These are phyloP conservation scores for Meda fulgida DNA, from an alignment of 2,797 vertebrate genomes.

Conservation along the genomic window DNA sequence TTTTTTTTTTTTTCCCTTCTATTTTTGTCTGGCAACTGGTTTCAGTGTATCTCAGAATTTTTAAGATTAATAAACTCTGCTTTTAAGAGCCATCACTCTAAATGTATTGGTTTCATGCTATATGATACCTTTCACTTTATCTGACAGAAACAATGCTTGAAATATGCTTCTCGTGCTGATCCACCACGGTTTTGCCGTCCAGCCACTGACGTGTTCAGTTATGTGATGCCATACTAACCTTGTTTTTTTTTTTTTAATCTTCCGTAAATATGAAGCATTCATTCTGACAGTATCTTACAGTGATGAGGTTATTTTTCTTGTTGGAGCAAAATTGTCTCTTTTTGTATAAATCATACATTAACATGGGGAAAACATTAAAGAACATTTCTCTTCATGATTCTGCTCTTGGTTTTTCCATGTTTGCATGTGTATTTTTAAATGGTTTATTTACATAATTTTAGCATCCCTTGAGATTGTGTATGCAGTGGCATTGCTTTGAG, in stretches of 20 bases:
- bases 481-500: background rate
- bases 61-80: conserved; percentile 47
- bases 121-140: background rate
- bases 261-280: conserved; percentile 29
- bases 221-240: conserved; percentile 48
- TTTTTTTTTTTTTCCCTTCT: background rate
- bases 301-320: conserved; percentile 17
- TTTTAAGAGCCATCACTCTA: conserved; percentile 35
- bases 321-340: background rate
- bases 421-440: background rate
- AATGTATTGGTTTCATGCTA: background rate
- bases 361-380: conserved; percentile 27
- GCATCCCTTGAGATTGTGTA: background rate
- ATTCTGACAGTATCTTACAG: background rate
- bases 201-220: conserved; percentile 44
- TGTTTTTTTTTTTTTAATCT: conserved; percentile 14
- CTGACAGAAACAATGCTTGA: background rate
- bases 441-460: background rate
- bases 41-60: conserved; percentile 78
- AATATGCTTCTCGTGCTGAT: conserved; percentile 29
- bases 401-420: background rate
- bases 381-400: background rate
- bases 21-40: conserved; percentile 77
- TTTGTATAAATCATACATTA: conserved; percentile 43
- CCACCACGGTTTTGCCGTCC: background rate